phyloP scores from a whole-genome alignment of 1,140 invertebrate species.

The Cyrtorhinus lividipennis region DNA sequence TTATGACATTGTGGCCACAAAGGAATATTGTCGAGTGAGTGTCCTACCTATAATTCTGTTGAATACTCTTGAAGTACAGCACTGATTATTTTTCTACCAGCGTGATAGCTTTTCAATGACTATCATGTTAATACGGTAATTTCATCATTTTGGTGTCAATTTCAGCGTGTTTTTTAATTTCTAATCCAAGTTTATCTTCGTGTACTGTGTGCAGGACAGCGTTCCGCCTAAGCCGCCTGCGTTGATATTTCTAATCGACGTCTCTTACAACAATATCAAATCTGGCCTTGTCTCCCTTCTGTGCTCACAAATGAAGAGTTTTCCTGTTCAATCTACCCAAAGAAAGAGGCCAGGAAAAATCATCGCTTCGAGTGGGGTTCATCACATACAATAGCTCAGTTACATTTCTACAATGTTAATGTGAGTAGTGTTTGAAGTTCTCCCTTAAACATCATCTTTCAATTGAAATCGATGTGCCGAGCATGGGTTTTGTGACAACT shows the following conservation, averaged over 20 bases:
- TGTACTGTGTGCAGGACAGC: conserved; percentile 76
- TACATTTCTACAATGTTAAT: conserved; percentile 95
- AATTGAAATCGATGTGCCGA: too few relatives aligned
- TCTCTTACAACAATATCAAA: conserved; percentile 91
- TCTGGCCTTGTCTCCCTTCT: conserved; percentile 79
- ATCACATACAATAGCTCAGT: conserved; percentile 91
- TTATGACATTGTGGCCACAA: conserved; percentile 93
- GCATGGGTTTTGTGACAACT: too few relatives aligned
- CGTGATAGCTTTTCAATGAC: too few relatives aligned
- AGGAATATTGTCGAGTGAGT: conserved; percentile 87
- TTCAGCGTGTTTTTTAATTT: too few relatives aligned
- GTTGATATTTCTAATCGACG: conserved; percentile 92
- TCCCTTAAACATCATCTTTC: too few relatives aligned
- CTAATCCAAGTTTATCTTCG: too few relatives aligned
- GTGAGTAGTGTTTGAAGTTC: too few relatives aligned
- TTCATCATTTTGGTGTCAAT: too few relatives aligned
- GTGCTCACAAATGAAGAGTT: conserved; percentile 67
- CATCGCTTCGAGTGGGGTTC: conserved; percentile 79
- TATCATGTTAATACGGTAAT: too few relatives aligned
- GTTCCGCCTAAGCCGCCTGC: conserved; percentile 82
- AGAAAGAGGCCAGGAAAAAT: conserved; percentile 51
- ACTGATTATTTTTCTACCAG: too few relatives aligned
- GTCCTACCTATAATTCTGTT: too few relatives aligned
- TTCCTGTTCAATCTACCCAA: conserved; percentile 49
- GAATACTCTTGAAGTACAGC: too few relatives aligned